phyloP scores from a whole-genome alignment of 2,113 vertebrate species.

The Ailurus styani region DNA sequence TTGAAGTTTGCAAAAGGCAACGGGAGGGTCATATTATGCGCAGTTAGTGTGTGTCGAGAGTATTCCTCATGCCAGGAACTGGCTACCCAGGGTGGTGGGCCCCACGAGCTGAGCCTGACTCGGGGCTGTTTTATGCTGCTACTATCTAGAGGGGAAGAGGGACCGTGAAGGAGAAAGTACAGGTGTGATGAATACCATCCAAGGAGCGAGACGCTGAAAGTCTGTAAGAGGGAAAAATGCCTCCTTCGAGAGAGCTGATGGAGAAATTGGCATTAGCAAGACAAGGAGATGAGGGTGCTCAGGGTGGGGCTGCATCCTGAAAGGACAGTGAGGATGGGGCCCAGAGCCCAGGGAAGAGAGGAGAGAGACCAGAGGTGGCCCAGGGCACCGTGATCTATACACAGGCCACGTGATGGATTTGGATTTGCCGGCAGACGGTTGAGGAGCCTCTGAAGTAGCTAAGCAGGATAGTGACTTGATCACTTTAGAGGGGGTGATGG shows the following conservation, averaged over 20 bases:
- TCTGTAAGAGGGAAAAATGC: background rate
- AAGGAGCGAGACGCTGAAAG: background rate
- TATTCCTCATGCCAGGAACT: background rate
- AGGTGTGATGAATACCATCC: background rate
- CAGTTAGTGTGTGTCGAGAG: background rate
- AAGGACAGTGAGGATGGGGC: background rate
- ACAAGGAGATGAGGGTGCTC: background rate
- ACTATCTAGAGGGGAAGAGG: background rate
- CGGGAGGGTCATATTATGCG: background rate
- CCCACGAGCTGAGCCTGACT: background rate
- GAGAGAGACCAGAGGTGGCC: background rate
- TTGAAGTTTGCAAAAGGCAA: background rate
- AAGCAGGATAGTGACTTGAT: background rate
- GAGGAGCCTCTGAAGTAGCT: background rate
- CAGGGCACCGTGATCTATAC: fast-evolving
- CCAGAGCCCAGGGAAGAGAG: background rate
- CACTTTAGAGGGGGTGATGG: background rate
- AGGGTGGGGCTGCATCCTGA: background rate
- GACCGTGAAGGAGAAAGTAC: background rate
- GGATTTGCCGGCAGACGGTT: background rate
- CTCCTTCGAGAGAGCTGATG: background rate
- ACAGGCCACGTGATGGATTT: no score
- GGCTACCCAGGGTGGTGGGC: background rate
- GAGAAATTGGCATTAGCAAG: background rate
- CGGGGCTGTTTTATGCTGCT: background rate